These are phyloP conservation scores for Vanacampus margaritifer DNA, from an alignment of 2,113 vertebrate genomes.

Conservation along the genomic window DNA sequence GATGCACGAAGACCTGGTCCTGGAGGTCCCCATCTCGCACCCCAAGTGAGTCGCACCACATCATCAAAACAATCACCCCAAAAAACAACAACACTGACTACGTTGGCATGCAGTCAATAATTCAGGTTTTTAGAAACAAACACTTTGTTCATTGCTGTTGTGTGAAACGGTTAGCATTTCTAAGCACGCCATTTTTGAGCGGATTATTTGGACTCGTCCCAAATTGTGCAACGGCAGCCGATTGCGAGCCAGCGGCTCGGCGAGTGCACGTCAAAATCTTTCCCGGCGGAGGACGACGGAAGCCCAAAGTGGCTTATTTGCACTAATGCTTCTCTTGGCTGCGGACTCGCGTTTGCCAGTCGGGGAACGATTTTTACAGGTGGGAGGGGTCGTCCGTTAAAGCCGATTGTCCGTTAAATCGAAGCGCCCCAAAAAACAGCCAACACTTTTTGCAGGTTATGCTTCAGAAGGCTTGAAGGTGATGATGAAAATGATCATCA, in stretches of 20 bases:
- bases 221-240: neutral
- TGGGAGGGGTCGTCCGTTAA: no score
- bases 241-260: neutral
- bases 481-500: no score
- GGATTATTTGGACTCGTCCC: neutral
- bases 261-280: slow-evolving; percentile 7
- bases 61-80: no score
- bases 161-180: no score
- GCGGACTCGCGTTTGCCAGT: neutral
- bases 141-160: no score
- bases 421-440: no score
- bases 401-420: no score
- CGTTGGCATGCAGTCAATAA: no score
- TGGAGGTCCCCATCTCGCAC: slow-evolving; percentile 92
- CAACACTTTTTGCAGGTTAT: no score
- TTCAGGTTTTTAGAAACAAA: no score
- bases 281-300: slow-evolving; percentile 21
- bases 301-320: slow-evolving; percentile 23
- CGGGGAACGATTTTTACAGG: neutral
- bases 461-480: no score
- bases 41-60: slow-evolving; percentile 83
- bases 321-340: slow-evolving; percentile 64
- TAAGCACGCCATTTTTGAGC: neutral
- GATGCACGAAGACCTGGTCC: slow-evolving; percentile 87
- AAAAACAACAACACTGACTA: no score